Evolutionary conservation across 2,113 vertebrate genomes (phyloP).

Genomic region (Isichthys henryi): DNA sequence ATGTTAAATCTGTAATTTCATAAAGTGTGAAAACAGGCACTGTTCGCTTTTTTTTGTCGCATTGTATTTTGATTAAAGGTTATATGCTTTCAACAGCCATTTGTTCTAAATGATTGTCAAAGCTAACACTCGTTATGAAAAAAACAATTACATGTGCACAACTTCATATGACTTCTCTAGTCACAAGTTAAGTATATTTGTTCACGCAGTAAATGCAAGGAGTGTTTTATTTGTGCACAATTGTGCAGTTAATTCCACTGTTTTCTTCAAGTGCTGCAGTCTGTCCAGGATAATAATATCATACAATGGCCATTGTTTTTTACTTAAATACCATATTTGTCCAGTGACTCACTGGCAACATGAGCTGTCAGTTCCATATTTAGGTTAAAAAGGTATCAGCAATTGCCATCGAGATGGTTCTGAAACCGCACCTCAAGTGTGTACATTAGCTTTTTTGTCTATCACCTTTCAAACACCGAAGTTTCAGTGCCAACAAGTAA

Average conservation of each 20-base stretch:
- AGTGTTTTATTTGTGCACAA: not conserved
- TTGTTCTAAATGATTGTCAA: not conserved
- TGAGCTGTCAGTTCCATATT: not conserved
- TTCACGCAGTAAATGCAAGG: not conserved
- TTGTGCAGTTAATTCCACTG: not conserved
- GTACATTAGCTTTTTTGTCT: not conserved
- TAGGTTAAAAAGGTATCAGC: not conserved
- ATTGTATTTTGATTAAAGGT: not conserved
- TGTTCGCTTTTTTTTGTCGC: not conserved
- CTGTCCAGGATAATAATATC: no score
- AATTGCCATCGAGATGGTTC: not conserved
- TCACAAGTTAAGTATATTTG: not conserved
- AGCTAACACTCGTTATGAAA: not conserved
- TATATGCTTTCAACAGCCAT: not conserved
- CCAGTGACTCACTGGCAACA: not conserved
- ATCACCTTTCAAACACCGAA: not conserved
- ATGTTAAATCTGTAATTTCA: not conserved
- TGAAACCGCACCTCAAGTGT: not conserved
- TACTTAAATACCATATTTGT: no score
- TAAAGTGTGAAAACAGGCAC: not conserved
- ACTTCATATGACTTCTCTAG: not conserved
- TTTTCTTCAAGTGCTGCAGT: not conserved
- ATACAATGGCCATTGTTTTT: no score
- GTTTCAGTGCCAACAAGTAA: not conserved
- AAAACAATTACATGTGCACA: not conserved